Conservation (phyloP, 2,888 invertebrate species). For the Acholoe squamosa region DNA sequence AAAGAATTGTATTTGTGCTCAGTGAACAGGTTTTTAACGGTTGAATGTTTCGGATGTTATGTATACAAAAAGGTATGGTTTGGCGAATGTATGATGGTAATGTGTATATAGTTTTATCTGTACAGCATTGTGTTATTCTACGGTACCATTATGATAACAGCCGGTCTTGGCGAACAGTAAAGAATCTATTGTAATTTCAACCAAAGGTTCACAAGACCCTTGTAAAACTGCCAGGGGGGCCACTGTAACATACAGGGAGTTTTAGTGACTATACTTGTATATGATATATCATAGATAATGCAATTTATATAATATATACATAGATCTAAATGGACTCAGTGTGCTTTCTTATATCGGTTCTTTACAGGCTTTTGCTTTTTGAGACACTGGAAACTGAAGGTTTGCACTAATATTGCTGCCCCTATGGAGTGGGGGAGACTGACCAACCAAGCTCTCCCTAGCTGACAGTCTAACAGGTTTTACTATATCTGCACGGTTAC, state of each 20-base stretch:
- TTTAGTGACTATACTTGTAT: slow-evolving; percentile 26
- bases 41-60: background rate
- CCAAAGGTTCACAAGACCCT: background rate
- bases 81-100: background rate
- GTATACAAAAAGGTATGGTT: background rate
- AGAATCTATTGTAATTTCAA: background rate
- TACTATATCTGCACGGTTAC: too few species aligned
- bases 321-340: background rate
- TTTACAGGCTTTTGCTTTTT: background rate
- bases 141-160: background rate
- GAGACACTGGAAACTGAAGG: background rate
- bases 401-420: background rate
- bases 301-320: slow-evolving; percentile 41
- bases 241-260: background rate
- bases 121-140: background rate
- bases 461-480: too few species aligned
- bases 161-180: background rate
- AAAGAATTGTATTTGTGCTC: slow-evolving; percentile 5
- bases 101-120: background rate
- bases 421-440: too few species aligned
- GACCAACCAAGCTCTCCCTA: too few species aligned
- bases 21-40: background rate
- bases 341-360: slow-evolving; percentile 13
- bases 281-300: slow-evolving; percentile 15
- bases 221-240: slow-evolving; percentile 30